These are phyloP conservation scores for Semotilus atromaculatus DNA, from an alignment of 2,797 vertebrate species.

Conservation along the genomic window DNA sequence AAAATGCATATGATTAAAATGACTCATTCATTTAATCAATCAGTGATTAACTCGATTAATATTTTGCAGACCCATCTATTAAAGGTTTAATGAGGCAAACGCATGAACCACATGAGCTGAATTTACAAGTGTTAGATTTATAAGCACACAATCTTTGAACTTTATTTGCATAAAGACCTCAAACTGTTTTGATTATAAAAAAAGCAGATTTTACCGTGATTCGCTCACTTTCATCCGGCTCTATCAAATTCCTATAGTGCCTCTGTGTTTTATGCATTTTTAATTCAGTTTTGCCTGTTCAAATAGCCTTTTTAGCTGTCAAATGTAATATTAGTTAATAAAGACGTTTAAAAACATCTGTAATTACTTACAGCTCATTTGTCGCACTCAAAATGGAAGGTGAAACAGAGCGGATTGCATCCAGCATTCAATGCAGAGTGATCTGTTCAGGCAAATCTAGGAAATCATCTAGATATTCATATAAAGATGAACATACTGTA, in stretches of 20 bases:
- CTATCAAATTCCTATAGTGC: background rate
- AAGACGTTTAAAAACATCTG: background rate
- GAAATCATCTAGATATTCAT: background rate
- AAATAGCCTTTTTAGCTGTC: background rate
- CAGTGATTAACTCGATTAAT: background rate
- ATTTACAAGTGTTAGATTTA: background rate
- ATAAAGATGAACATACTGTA: background rate
- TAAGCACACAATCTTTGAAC: background rate
- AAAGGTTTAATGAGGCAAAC: constrained; percentile 5
- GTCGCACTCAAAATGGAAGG: background rate
- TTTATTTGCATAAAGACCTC: constrained; percentile 12
- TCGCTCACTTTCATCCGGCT: background rate
- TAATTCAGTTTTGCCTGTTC: background rate
- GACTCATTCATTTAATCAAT: background rate
- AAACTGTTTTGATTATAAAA: constrained; percentile 10
- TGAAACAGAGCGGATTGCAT: background rate
- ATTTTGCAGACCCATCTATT: background rate
- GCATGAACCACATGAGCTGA: background rate
- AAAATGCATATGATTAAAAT: background rate
- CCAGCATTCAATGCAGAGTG: background rate
- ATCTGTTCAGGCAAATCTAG: background rate
- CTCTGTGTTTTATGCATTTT: constrained; percentile 14
- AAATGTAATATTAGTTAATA: background rate
- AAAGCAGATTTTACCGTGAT: no score
- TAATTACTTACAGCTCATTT: background rate